These are phyloP conservation scores for Hephaestus fuliginosus DNA, from an alignment of 2,797 vertebrate genomes.

Conservation along the genomic window DNA sequence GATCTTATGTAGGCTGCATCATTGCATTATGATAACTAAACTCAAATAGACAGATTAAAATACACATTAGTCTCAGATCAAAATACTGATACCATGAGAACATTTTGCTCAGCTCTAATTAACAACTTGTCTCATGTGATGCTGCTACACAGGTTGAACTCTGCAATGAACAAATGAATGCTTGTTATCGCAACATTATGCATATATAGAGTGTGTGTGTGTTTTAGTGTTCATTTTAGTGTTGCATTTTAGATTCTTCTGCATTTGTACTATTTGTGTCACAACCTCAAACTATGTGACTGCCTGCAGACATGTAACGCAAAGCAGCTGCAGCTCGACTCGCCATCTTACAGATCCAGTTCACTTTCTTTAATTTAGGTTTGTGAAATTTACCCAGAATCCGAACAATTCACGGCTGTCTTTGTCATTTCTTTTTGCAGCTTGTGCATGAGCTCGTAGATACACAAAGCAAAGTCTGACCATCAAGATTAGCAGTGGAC, in stretches of 20 bases:
- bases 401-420: not conserved
- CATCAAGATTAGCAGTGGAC: not conserved
- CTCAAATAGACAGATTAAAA: not conserved
- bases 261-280: not conserved
- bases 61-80: not conserved
- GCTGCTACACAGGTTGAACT: not conserved
- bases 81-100: not conserved
- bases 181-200: not conserved
- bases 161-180: not conserved
- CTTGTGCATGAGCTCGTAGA: not conserved
- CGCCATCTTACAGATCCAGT: slow-evolving; percentile 1
- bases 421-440: not conserved
- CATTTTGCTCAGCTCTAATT: not conserved
- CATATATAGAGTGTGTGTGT: not conserved
- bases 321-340: not conserved
- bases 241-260: not conserved
- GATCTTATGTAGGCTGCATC: not conserved
- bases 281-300: not conserved
- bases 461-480: not conserved
- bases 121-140: not conserved
- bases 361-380: not conserved
- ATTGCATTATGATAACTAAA: not conserved
- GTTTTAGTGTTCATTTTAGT: not conserved
- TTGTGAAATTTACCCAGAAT: not conserved
- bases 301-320: too few species aligned